Base-by-base conservation (phyloP, 1,140 invertebrate species). In the Papilio helenus region DNA sequence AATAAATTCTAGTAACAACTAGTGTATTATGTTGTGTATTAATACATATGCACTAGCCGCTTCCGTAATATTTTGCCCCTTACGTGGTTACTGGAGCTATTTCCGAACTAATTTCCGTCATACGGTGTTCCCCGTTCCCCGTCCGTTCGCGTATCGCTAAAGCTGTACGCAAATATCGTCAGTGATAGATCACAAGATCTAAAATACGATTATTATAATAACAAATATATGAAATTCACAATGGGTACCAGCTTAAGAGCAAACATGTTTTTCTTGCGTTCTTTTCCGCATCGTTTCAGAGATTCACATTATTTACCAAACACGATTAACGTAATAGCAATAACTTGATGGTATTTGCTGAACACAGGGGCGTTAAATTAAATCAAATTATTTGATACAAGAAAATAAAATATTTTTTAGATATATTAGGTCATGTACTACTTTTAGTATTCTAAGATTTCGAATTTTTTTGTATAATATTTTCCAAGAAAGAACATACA, bases 71-170 rank as follows among this genome's bases (percentile, higher is more conserved):
- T 44, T n/a, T n/a, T 10, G 16, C 34, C 29, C 71, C 71, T 80
- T 76, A 82, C 44, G 79, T 76, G 20, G 58, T 55, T 79, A 76
- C 72, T 58, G 78, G 79, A 79, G 79, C 84, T 80, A 88, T 85
- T 87, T 86, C 88, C 84, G 82, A 85, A 84, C 84, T 86, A 89
- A 90, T 89, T 87, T 88, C 87, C 87, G 85, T 68, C 68, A 51
- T 51, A 51, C 58, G 80, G 78, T 81, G 72, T 68, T 78, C 10
- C 49, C 61, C 78, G 39, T 73, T 55, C 34, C 34, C 5, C n/a
- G 29, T 5, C 18, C n/a, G 20, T 29, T 49, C 18, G 71, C 8
- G 34, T 72, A 72, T 72, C 18, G 49, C 73, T 76, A 76, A 76
- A n/a, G 18, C 49, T 20, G 16, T 76, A 34, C 14, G 49, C 39